A percentile compares a stretch with the other conserved stretches of the same genome.
Conservation (phyloP, 2,113 vertebrate species). For the Heteronetta atricapilla region DNA sequence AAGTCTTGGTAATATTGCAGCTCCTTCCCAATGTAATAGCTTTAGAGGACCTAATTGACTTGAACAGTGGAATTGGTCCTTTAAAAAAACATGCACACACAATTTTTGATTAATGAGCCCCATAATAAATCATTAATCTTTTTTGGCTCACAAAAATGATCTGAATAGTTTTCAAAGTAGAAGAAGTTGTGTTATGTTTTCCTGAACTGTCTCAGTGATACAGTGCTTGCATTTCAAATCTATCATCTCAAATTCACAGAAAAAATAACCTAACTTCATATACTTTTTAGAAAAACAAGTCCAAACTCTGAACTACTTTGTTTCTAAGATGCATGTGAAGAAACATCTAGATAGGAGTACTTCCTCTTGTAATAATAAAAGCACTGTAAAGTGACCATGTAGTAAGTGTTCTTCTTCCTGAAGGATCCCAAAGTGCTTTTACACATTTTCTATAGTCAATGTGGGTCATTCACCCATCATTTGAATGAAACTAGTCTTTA, state of each 20-base stretch:
- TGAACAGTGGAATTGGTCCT: conserved; percentile 68
- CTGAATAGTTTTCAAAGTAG: conserved; percentile 55
- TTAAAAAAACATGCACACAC: conserved; percentile 55
- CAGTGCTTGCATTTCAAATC: conserved; percentile 45
- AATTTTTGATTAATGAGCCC: conserved; percentile 81
- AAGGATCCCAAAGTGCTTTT: conserved; percentile 51
- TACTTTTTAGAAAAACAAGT: conserved; percentile 27
- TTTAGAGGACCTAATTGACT: conserved; percentile 80
- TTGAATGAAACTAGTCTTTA: conserved; percentile 58
- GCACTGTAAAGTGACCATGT: conserved; percentile 14
- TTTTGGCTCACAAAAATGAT: conserved; percentile 67
- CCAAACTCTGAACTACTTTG: conserved; percentile 2
- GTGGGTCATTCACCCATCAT: conserved; percentile 41
- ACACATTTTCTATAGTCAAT: conserved; percentile 41
- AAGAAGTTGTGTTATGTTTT: conserved; percentile 39
- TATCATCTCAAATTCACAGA: conserved; percentile 35
- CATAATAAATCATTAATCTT: conserved; percentile 83
- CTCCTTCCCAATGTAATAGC: conserved; percentile 72
- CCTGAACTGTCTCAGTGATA: conserved; percentile 44
- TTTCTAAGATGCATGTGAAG: neutral
- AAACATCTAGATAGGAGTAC: conserved; percentile 25
- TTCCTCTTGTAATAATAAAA: conserved; percentile 55
- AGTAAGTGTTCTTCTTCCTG: conserved; percentile 48
- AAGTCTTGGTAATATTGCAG: conserved; percentile 74
- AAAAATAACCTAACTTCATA: neutral